phyloP scores from a whole-genome alignment of 2,113 vertebrate species.

The Pteropus alecto region DNA sequence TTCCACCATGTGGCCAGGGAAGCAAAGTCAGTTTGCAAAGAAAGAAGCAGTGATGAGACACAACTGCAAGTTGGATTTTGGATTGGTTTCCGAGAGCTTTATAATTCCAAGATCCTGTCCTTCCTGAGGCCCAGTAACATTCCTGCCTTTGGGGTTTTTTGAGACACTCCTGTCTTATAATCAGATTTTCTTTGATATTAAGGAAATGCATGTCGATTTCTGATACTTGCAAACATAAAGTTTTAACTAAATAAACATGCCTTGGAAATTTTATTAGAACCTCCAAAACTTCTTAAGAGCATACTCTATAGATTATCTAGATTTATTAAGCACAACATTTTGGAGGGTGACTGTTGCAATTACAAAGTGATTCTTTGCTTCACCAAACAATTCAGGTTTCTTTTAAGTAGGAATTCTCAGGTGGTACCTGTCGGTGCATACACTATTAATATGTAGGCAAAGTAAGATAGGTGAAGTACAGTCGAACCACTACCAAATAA shows the following conservation, averaged over 20 bases:
- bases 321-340: not conserved
- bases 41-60: not conserved
- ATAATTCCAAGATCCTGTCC: not conserved
- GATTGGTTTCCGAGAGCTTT: slow-evolving; percentile 8
- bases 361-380: not conserved
- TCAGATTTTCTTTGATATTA: not conserved
- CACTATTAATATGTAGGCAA: not conserved
- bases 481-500: slow-evolving; percentile 11
- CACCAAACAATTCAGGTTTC: not conserved
- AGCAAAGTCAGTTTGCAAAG: not conserved
- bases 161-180: not conserved
- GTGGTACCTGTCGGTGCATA: not conserved
- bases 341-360: not conserved
- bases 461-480: not conserved
- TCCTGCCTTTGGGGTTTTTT: not conserved
- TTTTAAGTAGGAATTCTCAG: not conserved
- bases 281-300: not conserved
- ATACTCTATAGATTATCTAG: not conserved
- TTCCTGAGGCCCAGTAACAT: not conserved
- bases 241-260: not conserved
- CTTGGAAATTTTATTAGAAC: not conserved
- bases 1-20: not conserved
- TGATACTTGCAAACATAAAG: not conserved
- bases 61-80: not conserved
- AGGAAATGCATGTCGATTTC: not conserved